phyloP scores from a whole-genome alignment of 2,113 vertebrate species.

The Labeo catla region DNA sequence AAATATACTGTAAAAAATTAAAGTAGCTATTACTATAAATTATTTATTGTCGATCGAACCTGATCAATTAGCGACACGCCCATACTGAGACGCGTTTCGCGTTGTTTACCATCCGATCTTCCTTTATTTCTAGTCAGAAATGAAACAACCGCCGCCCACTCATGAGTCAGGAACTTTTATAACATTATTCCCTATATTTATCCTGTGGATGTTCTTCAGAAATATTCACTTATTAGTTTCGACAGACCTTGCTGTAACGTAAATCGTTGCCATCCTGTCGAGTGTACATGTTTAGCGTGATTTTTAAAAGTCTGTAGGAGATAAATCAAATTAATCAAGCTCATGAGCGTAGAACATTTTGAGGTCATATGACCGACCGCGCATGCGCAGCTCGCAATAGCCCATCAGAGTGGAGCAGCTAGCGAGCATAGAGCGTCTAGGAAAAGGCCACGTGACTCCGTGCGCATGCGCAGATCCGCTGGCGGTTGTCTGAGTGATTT shows the following conservation, averaged over 20 bases:
- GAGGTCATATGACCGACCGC: not conserved
- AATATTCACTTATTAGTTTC: not conserved
- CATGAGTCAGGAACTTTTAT: not conserved
- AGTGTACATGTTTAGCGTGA: not conserved
- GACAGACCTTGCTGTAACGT: not conserved
- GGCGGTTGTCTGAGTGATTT: constrained; percentile 36
- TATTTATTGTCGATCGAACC: not conserved
- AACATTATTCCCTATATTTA: not conserved
- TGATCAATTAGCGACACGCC: not conserved
- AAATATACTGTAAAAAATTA: not conserved
- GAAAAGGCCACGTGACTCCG: not conserved
- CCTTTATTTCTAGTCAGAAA: not conserved
- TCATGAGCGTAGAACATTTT: not conserved
- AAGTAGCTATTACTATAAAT: not conserved
- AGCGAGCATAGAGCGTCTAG: not conserved
- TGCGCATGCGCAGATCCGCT: constrained; percentile 10
- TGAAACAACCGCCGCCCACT: not conserved
- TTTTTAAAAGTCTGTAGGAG: not conserved
- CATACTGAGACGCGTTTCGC: not conserved
- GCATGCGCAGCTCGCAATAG: not conserved
- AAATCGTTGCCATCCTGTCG: not conserved
- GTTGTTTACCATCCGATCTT: not conserved
- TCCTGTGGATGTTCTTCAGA: not conserved
- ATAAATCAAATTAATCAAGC: not conserved
- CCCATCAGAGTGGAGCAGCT: not conserved